Conservation (phyloP, 2,113 vertebrate genomes). For the Abramis brama region DNA sequence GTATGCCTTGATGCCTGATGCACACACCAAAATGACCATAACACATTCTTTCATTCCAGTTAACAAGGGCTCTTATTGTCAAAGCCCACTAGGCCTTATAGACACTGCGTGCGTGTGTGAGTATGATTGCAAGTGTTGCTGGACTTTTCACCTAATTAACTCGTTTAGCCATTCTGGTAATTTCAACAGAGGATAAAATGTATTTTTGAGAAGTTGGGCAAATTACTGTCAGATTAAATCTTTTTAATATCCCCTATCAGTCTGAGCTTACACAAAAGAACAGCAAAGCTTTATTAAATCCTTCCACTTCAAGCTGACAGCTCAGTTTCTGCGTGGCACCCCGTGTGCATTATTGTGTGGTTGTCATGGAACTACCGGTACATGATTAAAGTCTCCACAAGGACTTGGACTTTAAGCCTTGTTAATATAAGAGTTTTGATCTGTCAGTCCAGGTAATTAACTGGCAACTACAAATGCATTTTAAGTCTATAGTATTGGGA, state of each 20-base stretch:
- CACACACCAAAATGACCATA: slow-evolving; percentile 28
- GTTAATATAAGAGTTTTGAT: slow-evolving; percentile 9
- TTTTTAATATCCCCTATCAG: slow-evolving; percentile 18
- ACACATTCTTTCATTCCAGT: slow-evolving; percentile 29
- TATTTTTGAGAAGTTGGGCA: neutral
- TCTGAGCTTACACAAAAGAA: slow-evolving; percentile 30
- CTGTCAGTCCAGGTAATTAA: neutral
- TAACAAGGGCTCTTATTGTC: slow-evolving; percentile 46
- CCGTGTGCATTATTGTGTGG: neutral
- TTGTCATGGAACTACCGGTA: slow-evolving; percentile 22
- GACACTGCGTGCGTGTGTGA: slow-evolving; percentile 28
- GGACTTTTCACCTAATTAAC: slow-evolving; percentile 48
- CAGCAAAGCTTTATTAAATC: slow-evolving; percentile 30
- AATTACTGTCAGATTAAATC: slow-evolving; percentile 20
- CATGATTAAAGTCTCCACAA: slow-evolving; percentile 13
- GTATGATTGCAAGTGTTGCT: slow-evolving; percentile 27
- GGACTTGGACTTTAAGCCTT: slow-evolving; percentile 1
- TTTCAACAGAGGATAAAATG: slow-evolving; percentile 25
- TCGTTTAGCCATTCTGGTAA: neutral
- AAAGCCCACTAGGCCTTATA: slow-evolving; percentile 18
- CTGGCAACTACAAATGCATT: neutral
- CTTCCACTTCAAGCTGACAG: slow-evolving; percentile 32
- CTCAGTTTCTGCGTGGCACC: neutral
- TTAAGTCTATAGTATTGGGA: neutral
- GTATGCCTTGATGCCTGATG: slow-evolving; percentile 17